Conservation (phyloP, 2,888 invertebrate genomes). For the Pachydiplax longipennis region DNA sequence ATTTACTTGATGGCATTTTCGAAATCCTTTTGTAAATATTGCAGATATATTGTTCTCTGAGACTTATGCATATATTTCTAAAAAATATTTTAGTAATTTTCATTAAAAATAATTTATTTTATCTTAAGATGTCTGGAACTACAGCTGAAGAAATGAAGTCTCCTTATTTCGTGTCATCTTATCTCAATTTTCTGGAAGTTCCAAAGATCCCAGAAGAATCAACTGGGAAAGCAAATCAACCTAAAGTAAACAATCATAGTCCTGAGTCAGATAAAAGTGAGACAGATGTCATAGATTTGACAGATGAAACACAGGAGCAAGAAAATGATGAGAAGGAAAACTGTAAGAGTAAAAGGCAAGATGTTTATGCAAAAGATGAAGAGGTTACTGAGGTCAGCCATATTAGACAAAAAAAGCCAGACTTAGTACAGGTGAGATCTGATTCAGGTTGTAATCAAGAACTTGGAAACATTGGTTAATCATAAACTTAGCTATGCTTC, state of each 20-base stretch:
- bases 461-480: too few species aligned
- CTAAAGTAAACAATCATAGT: neutral
- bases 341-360: neutral
- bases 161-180: neutral
- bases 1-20: too few species aligned
- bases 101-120: neutral
- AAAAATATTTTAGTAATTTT: too few species aligned
- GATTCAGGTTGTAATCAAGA: too few species aligned
- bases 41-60: too few species aligned
- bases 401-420: too few species aligned
- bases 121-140: neutral
- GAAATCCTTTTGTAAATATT: too few species aligned
- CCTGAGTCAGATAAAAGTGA: neutral
- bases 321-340: neutral
- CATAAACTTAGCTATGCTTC: too few species aligned
- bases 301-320: neutral
- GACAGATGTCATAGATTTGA: neutral
- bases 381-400: neutral
- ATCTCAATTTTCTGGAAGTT: constrained; percentile 18
- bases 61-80: too few species aligned
- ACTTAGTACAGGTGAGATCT: too few species aligned
- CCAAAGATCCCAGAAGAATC: neutral
- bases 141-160: neutral
- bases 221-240: neutral
- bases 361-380: neutral